Evolutionary conservation across 2,113 vertebrate species (phyloP), one percentile per base, ranked within the genome.

Genomic region (Isichthys henryi): DNA sequence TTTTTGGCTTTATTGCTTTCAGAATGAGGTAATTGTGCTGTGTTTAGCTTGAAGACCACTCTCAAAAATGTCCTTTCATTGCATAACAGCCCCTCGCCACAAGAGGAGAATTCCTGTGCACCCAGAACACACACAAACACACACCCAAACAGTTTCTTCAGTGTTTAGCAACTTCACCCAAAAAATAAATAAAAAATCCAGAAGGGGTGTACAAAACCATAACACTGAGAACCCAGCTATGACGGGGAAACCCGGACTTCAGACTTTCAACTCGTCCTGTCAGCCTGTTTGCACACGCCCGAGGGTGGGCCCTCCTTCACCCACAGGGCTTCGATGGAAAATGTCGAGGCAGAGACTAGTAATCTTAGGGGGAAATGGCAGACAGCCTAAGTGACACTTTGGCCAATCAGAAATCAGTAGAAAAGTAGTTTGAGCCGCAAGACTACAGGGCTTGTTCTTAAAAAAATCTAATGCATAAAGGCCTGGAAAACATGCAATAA

Each of bases 1-100:
- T 88, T 77, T 77, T 88, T 88, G 62, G 88, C 46, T 77, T 70
- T 88, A 70, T 88, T 48, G 77, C 43, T 77, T 88, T 52, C 49
- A 23, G 11, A 86, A 52, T 88, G 88, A 88, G 88, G 88, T 88
- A 88, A 77, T 88, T 77, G 88, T 88, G 62, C 88, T 77, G 23
- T 88, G 45, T 80, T 62, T 27, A 88, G 3, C 39, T 88, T 46
- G 17, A 50, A 49, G 15, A 77, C 46, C n/a, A 35, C 46, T 49
- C 11, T 48, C 39, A 74, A 48, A 66, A 50, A 88, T 88, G 43
- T 46, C 17, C 46, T 15, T 49, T 70, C 88, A 19, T 88, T 77
- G 88, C 58, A 48, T 88, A 77, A 50, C 62, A 48, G 35, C 10
- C 66, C 66, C 46, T 86, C n/a, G 53, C 85, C n/a, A 86, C 85